A percentile compares a stretch with the other conserved stretches of the same genome.
Evolutionary conservation across 2,113 vertebrate species (phyloP).

Genomic region (Himantopus leucocephalus): DNA sequence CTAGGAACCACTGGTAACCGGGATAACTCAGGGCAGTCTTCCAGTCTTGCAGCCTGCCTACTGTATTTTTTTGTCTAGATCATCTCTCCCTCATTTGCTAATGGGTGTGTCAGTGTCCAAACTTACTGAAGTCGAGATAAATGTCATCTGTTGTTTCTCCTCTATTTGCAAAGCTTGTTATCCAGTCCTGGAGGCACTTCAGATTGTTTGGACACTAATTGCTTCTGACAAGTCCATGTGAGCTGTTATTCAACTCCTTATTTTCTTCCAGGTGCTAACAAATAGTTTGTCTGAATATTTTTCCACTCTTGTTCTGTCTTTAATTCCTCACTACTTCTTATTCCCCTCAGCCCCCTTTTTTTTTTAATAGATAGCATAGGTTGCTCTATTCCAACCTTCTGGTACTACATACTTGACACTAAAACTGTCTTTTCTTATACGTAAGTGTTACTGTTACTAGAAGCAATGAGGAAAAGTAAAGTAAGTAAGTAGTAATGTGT

Average conservation of each 20-base stretch:
- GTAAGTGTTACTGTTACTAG: background rate
- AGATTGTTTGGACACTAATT: constrained; percentile 5
- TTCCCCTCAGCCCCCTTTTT: background rate
- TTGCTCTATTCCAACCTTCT: background rate
- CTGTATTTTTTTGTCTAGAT: background rate
- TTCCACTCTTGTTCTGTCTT: background rate
- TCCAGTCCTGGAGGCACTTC: constrained; percentile 42
- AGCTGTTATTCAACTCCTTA: constrained; percentile 39
- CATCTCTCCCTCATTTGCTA: background rate
- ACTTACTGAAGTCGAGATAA: constrained; percentile 1
- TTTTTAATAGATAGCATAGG: background rate
- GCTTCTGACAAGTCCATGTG: constrained; percentile 28
- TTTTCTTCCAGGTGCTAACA: constrained; percentile 39
- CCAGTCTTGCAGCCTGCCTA: background rate
- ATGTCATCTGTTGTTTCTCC: constrained; percentile 18
- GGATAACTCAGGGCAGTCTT: background rate
- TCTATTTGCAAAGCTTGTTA: constrained; percentile 29
- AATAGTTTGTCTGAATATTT: constrained; percentile 1
- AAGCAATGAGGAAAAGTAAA: background rate
- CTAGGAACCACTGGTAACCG: background rate
- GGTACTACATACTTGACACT: background rate
- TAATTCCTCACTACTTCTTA: background rate
- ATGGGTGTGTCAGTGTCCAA: background rate
- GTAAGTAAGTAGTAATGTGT: background rate
- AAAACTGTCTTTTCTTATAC: background rate